A percentile compares a stretch with the other conserved stretches of the same genome.
These are phyloP conservation scores for Laupala kohalensis DNA, from an alignment of 1,140 invertebrate species.

Conservation along the genomic window DNA sequence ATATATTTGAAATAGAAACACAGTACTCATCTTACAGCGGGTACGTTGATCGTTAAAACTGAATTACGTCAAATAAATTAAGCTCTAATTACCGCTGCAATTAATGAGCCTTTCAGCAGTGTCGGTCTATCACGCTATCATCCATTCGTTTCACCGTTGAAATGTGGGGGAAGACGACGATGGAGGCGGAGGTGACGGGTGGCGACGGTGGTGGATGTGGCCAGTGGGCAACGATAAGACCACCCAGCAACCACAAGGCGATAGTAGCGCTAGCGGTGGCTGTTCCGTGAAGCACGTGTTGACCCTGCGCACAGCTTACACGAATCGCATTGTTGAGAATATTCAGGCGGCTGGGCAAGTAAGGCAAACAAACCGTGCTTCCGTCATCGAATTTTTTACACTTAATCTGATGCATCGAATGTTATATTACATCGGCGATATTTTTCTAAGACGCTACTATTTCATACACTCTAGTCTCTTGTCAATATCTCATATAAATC, in stretches of 20 bases:
- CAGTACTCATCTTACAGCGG: neutral
- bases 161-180: neutral
- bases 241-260: neutral
- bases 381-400: no score
- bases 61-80: neutral
- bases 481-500: no score
- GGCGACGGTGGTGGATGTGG: no score
- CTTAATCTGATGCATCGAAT: no score
- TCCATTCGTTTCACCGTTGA: neutral
- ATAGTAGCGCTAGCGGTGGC: neutral
- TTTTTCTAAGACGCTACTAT: no score
- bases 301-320: no score
- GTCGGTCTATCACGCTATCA: neutral
- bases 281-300: neutral
- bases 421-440: no score
- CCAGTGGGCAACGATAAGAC: neutral
- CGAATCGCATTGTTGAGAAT: no score
- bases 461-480: no score
- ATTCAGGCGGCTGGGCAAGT: neutral
- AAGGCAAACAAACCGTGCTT: no score
- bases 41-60: neutral
- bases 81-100: neutral
- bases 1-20: neutral
- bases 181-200: no score
- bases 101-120: neutral